Base-by-base conservation (phyloP, 2,113 vertebrate genomes). In the Apteryx owenii region DNA sequence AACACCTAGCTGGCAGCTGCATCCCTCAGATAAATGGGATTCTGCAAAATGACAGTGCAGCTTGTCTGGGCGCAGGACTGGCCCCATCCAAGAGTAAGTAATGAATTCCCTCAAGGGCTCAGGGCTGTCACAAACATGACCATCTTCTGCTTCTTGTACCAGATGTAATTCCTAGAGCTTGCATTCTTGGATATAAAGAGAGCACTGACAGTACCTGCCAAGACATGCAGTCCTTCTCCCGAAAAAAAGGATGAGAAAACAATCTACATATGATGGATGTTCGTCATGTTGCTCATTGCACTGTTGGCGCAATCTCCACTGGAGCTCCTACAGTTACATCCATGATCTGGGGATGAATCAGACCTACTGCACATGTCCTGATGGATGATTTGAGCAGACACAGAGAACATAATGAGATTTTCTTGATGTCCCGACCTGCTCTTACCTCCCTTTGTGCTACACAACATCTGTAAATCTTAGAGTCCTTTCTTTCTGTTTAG, bases 321-420 rank as follows among this genome's bases (percentile, higher is more conserved):
- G 81, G 51, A 89, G 70, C 93, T 95, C 65, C 73, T 79, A 0
- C 14, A 61, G 51, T 90, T 89, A 79, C 56, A 91, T 94, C 84
- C 95, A 96, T 93, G 89, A 82, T 95, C 77, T 93, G 78, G 73
- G 82, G 38, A 61, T 97, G 95, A 96, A 89, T 97, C 96, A 97
- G 87, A 68, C 31, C 1, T 2, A 7, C 73, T 91, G 84, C 87
- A 79, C 81, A 53, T 87, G 89, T 64, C 81, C 23, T 95, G 62
- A 85, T 2, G 42, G 93, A 58, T 85, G 61, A 60, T 84, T 65
- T 65, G 54, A 89, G 81, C 73, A 40, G 29, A 71, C 42, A 36
- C 60, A 91, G 87, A 91, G 89, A 85, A 87, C 36, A 72, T 53
- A 69, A 87, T 91, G 89, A 85, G 73, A 84, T 72, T 91, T 82